Base-by-base conservation (phyloP, 2,113 vertebrate species). In the Lontra canadensis region DNA sequence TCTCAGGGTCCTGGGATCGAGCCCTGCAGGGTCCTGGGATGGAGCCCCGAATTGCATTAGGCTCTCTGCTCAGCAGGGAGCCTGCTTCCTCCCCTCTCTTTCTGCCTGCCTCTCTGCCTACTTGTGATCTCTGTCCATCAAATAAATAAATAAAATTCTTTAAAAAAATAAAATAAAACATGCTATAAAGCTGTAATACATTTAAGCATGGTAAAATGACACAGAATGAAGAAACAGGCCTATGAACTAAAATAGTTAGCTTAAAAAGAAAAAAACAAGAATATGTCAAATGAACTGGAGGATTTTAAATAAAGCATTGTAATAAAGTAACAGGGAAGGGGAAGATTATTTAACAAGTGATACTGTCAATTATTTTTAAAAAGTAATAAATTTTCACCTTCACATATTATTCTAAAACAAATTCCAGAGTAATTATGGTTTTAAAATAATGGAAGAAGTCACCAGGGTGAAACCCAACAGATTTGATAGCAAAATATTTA, bases 401-500 rank as follows among this genome's bases (percentile, higher is more conserved):
- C 20, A 61, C 12, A 34, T 83, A 67, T 13, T 59, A 57, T 79
- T 94, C 7, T 73, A 49, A 97, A 95, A 52, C 36, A 89, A 91
- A 85, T 76, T 52, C 13, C 7, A 90, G 25, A 78, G 79, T 49
- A 4, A 87, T 82, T 91, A 55, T 1, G 63, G 4, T 65, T 83
- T 83, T 29, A 95, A 97, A 92, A 90, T 86, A 92, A 90, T 78
- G 65, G 4, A 93, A 52, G 18, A 88, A 93, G 15, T 67, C 83
- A 73, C 9, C 23, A 92, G 74, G 17, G 55, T 97, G n/a, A 90
- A 98, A 61, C 13, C 18, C 15, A 73, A 86, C 13, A 87, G 23
- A 82, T 86, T 74, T 94, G 7, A 78, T 39, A 94, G 44, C 42
- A 90, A 96, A 98, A 87, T 95, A 97, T 96, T 94, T 95, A 92